Percentiles rank a stretch among this genome's conserved stretches.
phyloP scores from a whole-genome alignment of 2,113 vertebrate genomes.

The Mus spicilegus region DNA sequence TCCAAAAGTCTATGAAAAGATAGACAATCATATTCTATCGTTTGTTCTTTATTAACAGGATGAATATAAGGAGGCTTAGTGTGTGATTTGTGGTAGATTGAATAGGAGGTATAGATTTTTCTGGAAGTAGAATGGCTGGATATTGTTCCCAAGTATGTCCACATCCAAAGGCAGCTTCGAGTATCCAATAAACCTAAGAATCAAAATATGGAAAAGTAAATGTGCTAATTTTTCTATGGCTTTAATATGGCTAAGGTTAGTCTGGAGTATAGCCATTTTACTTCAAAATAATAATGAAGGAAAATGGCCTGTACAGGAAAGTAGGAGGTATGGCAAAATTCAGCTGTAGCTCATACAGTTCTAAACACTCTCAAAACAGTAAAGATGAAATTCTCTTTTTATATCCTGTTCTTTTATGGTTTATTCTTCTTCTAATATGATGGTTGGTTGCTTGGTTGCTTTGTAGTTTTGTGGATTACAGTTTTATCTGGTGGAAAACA shows the following conservation, averaged over 20 bases:
- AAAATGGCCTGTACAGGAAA: conserved; percentile 2
- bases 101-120: conserved; percentile 26
- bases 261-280: conserved; percentile 56
- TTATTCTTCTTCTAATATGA: not conserved
- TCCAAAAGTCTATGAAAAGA: conserved; percentile 46
- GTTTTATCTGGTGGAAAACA: conserved; percentile 52
- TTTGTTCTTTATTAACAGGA: conserved; percentile 74
- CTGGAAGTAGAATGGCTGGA: conserved; percentile 52
- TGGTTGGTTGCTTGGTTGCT: not conserved
- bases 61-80: conserved; percentile 74
- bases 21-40: conserved; percentile 25
- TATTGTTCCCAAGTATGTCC: conserved; percentile 20
- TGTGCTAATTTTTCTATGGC: not conserved
- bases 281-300: conserved; percentile 28
- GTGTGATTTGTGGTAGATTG: conserved; percentile 66
- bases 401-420: conserved; percentile 2
- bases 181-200: conserved; percentile 58
- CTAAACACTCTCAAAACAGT: not conserved
- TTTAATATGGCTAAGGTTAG: conserved; percentile 55
- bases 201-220: conserved; percentile 36
- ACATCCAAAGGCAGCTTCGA: not conserved
- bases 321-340: not conserved
- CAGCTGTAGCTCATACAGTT: conserved; percentile 15
- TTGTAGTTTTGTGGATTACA: not conserved
- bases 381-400: not conserved